Percentiles rank a stretch among this genome's conserved stretches.
Evolutionary conservation across 2,797 vertebrate genomes (phyloP).

Genomic region (Sebastiscus albofasciatus): DNA sequence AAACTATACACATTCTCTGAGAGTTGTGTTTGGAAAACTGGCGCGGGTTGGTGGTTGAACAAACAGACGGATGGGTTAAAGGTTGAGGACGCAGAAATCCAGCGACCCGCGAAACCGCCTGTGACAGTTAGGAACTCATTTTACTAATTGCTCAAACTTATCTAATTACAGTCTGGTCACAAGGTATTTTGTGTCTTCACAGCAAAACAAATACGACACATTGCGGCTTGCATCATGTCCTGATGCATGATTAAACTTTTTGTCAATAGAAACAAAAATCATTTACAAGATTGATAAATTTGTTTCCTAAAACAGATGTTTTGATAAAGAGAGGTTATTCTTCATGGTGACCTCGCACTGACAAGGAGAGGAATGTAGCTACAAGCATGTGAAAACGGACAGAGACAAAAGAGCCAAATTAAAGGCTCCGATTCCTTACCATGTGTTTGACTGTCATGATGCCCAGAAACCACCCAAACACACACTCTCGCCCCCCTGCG

Average conservation of each 20-base stretch:
- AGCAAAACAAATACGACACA: conserved; percentile 19
- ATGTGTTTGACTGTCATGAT: conserved; percentile 3
- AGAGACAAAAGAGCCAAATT: conserved; percentile 39
- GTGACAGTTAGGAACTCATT: conserved; percentile 76
- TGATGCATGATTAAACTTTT: neutral
- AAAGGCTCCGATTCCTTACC: conserved; percentile 1
- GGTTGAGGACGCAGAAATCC: conserved; percentile 49
- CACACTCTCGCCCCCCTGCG: neutral
- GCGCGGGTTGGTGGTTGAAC: conserved; percentile 18
- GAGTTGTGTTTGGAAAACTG: conserved; percentile 6
- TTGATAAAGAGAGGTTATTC: conserved; percentile 23
- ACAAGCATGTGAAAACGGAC: conserved; percentile 30
- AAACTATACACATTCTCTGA: neutral
- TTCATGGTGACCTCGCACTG: conserved; percentile 18
- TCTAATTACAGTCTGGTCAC: conserved; percentile 75
- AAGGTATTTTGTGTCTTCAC: conserved; percentile 44
- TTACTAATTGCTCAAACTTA: conserved; percentile 82
- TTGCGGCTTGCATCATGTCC: neutral
- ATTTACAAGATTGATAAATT: neutral
- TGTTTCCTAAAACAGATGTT: conserved; percentile 3
- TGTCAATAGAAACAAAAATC: neutral
- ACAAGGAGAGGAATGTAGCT: conserved; percentile 37
- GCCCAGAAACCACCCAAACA: neutral
- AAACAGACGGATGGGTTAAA: conserved; percentile 55
- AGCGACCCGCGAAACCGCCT: conserved; percentile 71